A percentile compares a stretch with the other conserved stretches of the same genome.
Conservation (phyloP, 2,888 invertebrate species). For the Ectemnius lituratus region DNA sequence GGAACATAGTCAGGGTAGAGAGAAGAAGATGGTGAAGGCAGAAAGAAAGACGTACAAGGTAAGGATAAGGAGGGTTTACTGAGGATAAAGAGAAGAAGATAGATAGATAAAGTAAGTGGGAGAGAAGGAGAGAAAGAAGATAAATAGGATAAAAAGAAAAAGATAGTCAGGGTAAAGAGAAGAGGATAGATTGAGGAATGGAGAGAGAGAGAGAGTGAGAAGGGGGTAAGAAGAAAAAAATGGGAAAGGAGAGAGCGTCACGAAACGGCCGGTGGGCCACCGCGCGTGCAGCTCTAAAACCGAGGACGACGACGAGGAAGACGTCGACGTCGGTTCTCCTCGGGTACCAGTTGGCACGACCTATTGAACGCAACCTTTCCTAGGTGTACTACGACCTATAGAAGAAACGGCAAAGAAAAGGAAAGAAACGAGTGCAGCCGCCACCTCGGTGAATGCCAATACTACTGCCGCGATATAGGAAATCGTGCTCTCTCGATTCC, state of each 20-base stretch:
- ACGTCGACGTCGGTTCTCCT: slow-evolving; percentile 34
- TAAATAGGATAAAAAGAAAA: background rate
- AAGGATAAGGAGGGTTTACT: no score
- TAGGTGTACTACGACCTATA: slow-evolving; percentile 41
- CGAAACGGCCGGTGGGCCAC: slow-evolving; percentile 38
- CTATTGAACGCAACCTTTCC: slow-evolving; percentile 59
- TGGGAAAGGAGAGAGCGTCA: slow-evolving; percentile 24
- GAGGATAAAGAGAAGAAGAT: background rate
- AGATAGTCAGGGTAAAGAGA: background rate
- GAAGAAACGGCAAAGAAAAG: slow-evolving; percentile 23
- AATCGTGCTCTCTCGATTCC: no score
- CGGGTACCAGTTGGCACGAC: slow-evolving; percentile 61
- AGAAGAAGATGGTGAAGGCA: no score
- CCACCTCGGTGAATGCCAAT: slow-evolving; percentile 46
- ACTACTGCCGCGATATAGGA: slow-evolving; percentile 41
- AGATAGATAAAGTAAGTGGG: no score
- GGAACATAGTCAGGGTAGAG: no score
- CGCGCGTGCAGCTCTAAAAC: slow-evolving; percentile 22
- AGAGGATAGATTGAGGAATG: background rate
- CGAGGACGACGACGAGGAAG: slow-evolving; percentile 35
- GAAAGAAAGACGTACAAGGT: no score
- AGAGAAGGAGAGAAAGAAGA: no score
- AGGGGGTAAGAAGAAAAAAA: background rate
- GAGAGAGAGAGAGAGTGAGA: background rate
- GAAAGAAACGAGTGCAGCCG: slow-evolving; percentile 30